Evolutionary conservation across 2,113 vertebrate genomes (phyloP).

Genomic region (Aptenodytes patagonicus): DNA sequence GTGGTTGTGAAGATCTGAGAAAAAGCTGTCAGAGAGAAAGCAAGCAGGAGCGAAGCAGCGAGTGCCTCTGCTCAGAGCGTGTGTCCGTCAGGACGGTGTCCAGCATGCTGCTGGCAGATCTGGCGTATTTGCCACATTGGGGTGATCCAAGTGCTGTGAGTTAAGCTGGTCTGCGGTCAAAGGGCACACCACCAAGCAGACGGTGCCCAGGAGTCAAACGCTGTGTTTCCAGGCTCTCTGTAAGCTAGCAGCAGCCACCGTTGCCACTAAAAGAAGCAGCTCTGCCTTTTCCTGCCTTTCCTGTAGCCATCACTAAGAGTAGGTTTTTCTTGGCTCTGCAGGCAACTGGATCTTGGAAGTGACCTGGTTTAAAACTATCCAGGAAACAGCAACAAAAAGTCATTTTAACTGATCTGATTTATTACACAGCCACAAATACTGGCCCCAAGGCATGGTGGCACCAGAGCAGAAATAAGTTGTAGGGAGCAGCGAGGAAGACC

Average conservation of each 20-base stretch:
- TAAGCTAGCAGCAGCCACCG: neutral
- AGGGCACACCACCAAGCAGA: neutral
- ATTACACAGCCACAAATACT: neutral
- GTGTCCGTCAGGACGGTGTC: fast-evolving
- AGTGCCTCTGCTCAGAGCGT: fast-evolving
- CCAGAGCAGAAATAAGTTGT: neutral
- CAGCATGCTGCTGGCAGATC: neutral
- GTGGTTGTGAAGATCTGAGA: neutral
- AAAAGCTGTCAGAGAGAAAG: neutral
- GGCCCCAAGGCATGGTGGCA: neutral
- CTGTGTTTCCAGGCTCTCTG: neutral
- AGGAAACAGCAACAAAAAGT: neutral
- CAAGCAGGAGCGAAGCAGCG: fast-evolving
- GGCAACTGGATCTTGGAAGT: neutral
- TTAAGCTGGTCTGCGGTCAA: neutral
- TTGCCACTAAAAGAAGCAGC: neutral
- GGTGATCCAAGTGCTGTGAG: neutral
- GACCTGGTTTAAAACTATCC: neutral
- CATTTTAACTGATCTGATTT: neutral
- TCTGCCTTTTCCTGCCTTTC: neutral
- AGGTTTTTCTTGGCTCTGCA: neutral
- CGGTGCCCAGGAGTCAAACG: neutral
- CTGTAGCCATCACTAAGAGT: neutral
- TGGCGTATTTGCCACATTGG: fast-evolving
- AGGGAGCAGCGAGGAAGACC: neutral